Evolutionary conservation across 2,113 vertebrate species (phyloP).

Genomic region (Columba livia): DNA sequence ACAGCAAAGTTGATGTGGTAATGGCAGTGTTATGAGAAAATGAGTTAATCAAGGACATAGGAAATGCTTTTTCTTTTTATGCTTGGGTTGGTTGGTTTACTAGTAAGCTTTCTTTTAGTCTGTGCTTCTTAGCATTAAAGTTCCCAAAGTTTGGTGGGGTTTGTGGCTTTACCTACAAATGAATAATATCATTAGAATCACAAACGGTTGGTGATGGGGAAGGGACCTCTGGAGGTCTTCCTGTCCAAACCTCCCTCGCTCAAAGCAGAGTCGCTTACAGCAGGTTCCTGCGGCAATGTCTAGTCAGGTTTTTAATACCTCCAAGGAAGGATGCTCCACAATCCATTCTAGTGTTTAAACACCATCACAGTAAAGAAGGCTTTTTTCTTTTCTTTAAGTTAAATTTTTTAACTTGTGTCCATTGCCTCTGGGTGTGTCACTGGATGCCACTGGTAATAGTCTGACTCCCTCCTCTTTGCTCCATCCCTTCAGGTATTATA

Average conservation of each 20-base stretch:
- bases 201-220: fast-evolving
- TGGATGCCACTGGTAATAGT: neutral
- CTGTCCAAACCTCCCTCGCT: neutral
- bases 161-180: neutral
- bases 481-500: neutral
- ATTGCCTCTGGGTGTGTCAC: neutral
- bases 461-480: neutral
- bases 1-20: neutral
- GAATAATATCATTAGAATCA: neutral
- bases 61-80: neutral
- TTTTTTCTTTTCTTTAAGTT: neutral
- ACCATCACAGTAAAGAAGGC: neutral
- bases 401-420: neutral
- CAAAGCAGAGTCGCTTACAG: neutral
- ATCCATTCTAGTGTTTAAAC: neutral
- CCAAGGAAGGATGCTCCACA: neutral
- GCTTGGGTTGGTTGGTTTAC: neutral
- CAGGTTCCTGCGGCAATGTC: neutral
- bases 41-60: neutral
- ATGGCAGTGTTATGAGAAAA: neutral
- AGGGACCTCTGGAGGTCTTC: neutral
- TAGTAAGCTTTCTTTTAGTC: neutral
- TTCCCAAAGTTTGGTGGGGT: neutral
- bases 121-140: neutral
- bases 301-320: neutral